These are phyloP conservation scores for Aphelinus atriplicis DNA, from an alignment of 1,140 invertebrate species.

Conservation along the genomic window DNA sequence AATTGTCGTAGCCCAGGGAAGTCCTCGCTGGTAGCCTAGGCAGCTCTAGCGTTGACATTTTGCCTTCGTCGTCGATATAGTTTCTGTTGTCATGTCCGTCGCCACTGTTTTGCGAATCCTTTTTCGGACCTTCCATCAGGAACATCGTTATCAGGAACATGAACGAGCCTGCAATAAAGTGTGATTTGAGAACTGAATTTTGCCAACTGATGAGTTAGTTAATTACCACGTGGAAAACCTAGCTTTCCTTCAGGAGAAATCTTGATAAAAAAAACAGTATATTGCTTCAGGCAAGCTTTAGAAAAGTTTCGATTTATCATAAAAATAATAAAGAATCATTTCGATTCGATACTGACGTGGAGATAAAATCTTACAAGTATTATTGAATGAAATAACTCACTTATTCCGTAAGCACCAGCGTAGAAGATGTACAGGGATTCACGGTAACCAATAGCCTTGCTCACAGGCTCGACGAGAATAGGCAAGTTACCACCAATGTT, in stretches of 20 bases:
- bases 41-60: conserved; percentile 54
- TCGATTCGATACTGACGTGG: too few species aligned
- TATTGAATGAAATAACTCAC: conserved; percentile 67
- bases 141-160: conserved; percentile 78
- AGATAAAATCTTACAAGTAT: too few species aligned
- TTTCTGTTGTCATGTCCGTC: conserved; percentile 65
- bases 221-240: too few species aligned
- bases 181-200: too few species aligned
- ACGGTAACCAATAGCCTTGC: conserved; percentile 81
- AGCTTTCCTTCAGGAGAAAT: too few species aligned
- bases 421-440: conserved; percentile 87
- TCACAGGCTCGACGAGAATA: conserved; percentile 85
- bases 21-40: conserved; percentile 54
- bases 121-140: conserved; percentile 72
- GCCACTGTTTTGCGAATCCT: conserved; percentile 46
- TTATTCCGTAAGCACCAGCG: conserved; percentile 84
- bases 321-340: too few species aligned
- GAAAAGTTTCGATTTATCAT: too few species aligned
- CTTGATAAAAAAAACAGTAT: too few species aligned
- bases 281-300: too few species aligned
- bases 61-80: conserved; percentile 65
- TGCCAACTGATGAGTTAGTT: too few species aligned
- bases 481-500: conserved; percentile 92
- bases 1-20: conserved; percentile 43
- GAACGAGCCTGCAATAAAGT: conserved; percentile 69